Percentiles rank a stretch among this genome's conserved stretches.
phyloP scores from a whole-genome alignment of 2,113 vertebrate species.

The Podarcis cretensis region DNA sequence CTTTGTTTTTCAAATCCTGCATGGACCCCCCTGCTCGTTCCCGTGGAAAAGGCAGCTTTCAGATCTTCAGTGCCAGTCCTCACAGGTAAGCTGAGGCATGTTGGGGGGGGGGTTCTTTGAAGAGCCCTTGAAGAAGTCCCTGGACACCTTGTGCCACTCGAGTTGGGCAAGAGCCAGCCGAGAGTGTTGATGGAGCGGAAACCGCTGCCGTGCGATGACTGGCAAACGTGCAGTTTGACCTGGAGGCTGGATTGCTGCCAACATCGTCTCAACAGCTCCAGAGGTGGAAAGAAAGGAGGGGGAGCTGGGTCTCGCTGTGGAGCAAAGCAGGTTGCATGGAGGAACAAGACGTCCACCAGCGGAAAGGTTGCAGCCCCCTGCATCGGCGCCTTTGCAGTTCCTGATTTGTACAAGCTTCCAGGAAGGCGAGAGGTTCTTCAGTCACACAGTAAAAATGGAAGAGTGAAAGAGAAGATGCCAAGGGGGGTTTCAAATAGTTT shows the following conservation, averaged over 20 bases:
- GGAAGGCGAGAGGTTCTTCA: too few species aligned
- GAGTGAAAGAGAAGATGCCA: neutral
- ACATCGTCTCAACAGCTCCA: neutral
- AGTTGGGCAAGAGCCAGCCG: neutral
- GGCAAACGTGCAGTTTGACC: too few species aligned
- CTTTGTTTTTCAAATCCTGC: neutral
- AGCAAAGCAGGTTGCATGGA: neutral
- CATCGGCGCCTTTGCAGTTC: too few species aligned
- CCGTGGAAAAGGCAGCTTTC: neutral
- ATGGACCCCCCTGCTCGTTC: slow-evolving; percentile 1
- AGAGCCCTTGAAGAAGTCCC: neutral
- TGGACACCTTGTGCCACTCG: neutral
- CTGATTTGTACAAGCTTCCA: neutral
- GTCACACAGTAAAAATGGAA: neutral
- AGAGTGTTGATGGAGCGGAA: neutral
- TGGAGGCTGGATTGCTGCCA: neutral
- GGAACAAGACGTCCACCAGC: too few species aligned
- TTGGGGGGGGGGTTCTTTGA: neutral
- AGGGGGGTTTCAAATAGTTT: neutral
- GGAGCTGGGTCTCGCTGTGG: too few species aligned
- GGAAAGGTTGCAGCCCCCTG: too few species aligned
- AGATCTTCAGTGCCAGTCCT: slow-evolving; percentile 29
- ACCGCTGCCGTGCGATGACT: neutral
- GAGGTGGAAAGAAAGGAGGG: too few species aligned
- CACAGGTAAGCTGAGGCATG: neutral